Evolutionary conservation across 2,797 vertebrate genomes (phyloP), one percentile per base, ranked within the genome.

Genomic region (Phrynocephalus forsythii): DNA sequence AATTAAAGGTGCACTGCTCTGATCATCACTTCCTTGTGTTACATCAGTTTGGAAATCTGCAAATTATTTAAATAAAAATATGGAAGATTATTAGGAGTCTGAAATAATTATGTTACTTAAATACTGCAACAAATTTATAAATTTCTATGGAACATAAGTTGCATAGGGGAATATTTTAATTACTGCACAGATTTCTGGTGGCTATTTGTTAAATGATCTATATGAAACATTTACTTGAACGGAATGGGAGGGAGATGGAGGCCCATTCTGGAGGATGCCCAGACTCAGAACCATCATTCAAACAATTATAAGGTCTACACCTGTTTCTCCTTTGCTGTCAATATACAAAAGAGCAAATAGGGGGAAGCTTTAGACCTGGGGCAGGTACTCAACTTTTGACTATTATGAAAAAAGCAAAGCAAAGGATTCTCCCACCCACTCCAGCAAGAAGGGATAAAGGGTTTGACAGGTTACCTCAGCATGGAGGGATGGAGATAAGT

Each of bases 1-100:
- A 79, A 44, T 71, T 48, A 89, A 24, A 85, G 67, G 2, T 71
- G 44, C 30, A 78, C 28, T 28, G 6, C 71, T 38, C 24, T 79
- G 76, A 28, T 20, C 44, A 22, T 16, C 0, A 2, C 77, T 76
- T 56, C 91, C 86, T 84, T 88, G 84, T 3, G 38, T 22, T 78
- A 88, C 86, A 50, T 82, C 72, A 44, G 63, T 38, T 66, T 86
- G 38, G 87, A 48, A 16, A 1, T 38, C 86, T 85, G 48, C 15
- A 81, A 72, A n/a, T 30, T 16, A 33, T 33, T 82, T 87, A 87
- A 77, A 87, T 28, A 44, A 60, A 26, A 66, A 33, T 11, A 28
- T 50, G 60, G 24, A 75, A 33, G 20, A 66, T 67, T 85, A 88
- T 16, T 76, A 68, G 75, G 81, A 33, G n/a, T 11, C 16, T 83